Percentiles rank a stretch among this genome's conserved stretches.
phyloP scores from a whole-genome alignment of 1,140 invertebrate genomes.

The Drosophila guanche region DNA sequence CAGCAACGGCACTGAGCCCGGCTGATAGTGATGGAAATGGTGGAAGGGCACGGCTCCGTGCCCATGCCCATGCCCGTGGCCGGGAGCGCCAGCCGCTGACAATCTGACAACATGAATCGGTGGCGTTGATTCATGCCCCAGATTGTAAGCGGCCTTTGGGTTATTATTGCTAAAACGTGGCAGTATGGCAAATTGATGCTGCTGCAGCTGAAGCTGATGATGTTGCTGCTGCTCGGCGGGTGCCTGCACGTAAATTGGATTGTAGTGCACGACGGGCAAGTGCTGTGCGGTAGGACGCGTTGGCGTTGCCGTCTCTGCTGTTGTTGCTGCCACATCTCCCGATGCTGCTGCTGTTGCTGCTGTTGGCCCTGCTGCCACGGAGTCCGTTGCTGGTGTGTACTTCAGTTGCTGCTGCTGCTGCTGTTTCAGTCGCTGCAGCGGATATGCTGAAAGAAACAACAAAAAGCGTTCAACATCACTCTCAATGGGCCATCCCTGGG shows the following conservation, averaged over 20 bases:
- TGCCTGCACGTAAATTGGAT: slow-evolving; percentile 72
- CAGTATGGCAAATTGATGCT: slow-evolving; percentile 74
- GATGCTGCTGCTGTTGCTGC: slow-evolving; percentile 44
- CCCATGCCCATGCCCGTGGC: background rate
- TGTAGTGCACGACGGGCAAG: slow-evolving; percentile 67
- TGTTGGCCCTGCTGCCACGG: slow-evolving; percentile 36
- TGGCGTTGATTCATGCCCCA: slow-evolving; percentile 58
- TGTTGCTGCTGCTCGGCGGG: slow-evolving; percentile 43
- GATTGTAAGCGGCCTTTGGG: slow-evolving; percentile 60
- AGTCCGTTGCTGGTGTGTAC: slow-evolving; percentile 37
- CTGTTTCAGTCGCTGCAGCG: slow-evolving; percentile 39
- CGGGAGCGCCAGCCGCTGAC: slow-evolving; percentile 51
- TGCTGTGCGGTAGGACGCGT: slow-evolving; percentile 22
- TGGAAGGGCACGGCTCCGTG: slow-evolving; percentile 34
- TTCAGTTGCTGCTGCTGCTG: slow-evolving; percentile 43
- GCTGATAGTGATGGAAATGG: slow-evolving; percentile 65
- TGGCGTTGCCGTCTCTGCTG: slow-evolving; percentile 43
- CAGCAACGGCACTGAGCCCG: slow-evolving; percentile 28
- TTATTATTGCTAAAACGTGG: slow-evolving; percentile 76
- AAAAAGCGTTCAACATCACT: slow-evolving; percentile 1
- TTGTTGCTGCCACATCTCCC: slow-evolving; percentile 19
- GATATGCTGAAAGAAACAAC: slow-evolving; percentile 56
- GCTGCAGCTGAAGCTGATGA: slow-evolving; percentile 56
- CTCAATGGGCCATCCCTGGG: background rate
- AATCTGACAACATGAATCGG: slow-evolving; percentile 71